Conservation (phyloP, 1,140 invertebrate genomes). For the Ceratina japonica region DNA sequence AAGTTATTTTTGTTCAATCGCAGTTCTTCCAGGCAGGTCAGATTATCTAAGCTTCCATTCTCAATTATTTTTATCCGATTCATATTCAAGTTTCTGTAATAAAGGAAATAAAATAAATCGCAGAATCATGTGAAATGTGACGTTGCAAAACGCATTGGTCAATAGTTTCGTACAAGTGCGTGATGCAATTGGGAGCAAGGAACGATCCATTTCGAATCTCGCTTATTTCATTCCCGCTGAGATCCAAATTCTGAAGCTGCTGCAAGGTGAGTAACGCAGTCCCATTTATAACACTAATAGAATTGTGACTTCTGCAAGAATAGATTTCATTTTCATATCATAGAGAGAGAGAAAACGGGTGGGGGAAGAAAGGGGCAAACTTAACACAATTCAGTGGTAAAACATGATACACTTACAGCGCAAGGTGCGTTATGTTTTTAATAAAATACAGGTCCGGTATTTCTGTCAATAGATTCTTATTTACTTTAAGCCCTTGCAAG, state of each 20-base stretch:
- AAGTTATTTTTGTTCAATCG: slow-evolving; percentile 91
- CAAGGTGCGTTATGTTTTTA: slow-evolving; percentile 71
- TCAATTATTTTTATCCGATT: slow-evolving; percentile 87
- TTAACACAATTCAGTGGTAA: too few relatives aligned
- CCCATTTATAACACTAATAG: slow-evolving; percentile 81
- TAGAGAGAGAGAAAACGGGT: too few relatives aligned
- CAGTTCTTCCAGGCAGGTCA: slow-evolving; percentile 87
- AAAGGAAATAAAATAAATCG: slow-evolving; percentile 53
- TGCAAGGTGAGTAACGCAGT: slow-evolving; percentile 83
- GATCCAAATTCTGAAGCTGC: slow-evolving; percentile 81
- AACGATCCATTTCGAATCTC: slow-evolving; percentile 80
- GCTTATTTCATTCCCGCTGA: slow-evolving; percentile 84
- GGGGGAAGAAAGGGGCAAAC: too few relatives aligned
- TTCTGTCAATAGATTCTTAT: slow-evolving; percentile 73
- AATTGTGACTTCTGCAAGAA: slow-evolving; percentile 81
- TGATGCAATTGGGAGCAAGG: slow-evolving; percentile 74
- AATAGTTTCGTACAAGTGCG: slow-evolving; percentile 76
- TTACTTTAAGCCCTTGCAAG: slow-evolving; percentile 76
- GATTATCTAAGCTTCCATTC: slow-evolving; percentile 84
- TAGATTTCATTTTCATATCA: slow-evolving; percentile 11
- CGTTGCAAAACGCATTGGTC: neutral
- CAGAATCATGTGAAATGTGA: neutral
- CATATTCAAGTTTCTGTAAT: slow-evolving; percentile 85
- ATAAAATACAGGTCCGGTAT: slow-evolving; percentile 71
- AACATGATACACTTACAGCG: slow-evolving; percentile 67